These are phyloP conservation scores for Stramonita haemastoma DNA, from an alignment of 2,888 invertebrate species.

Conservation along the genomic window DNA sequence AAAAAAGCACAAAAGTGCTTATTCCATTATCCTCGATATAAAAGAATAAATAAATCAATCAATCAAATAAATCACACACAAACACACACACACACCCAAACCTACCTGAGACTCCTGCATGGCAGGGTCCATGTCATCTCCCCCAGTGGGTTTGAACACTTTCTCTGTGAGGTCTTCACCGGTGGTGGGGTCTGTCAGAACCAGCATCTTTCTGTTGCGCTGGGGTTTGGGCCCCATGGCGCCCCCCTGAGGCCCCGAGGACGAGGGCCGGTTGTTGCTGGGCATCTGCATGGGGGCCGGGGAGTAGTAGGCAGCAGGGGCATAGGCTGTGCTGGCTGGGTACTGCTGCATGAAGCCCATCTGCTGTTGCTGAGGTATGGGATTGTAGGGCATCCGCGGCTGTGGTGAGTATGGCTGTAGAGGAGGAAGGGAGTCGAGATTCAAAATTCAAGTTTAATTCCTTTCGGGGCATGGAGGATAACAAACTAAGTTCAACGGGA, in stretches of 20 bases:
- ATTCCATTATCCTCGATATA: no score
- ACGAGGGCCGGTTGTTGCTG: constrained; percentile 8
- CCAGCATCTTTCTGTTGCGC: constrained; percentile 44
- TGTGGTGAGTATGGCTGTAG: background rate
- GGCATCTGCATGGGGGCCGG: background rate
- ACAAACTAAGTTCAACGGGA: no score
- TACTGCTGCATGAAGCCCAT: background rate
- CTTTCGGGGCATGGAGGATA: no score
- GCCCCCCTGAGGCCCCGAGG: background rate
- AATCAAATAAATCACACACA: no score
- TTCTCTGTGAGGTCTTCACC: constrained; percentile 46
- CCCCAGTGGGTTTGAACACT: constrained; percentile 27
- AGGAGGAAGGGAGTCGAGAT: background rate
- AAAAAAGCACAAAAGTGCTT: no score
- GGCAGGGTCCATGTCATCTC: background rate
- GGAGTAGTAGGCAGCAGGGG: background rate
- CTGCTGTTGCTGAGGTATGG: background rate
- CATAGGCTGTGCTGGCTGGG: background rate
- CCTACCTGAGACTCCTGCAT: background rate
- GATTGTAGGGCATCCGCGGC: constrained; percentile 1
- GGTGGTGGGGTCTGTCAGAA: constrained; percentile 44
- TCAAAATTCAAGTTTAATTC: no score
- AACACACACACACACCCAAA: background rate
- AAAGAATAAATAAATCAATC: no score
- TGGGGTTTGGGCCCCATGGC: background rate